phyloP scores from a whole-genome alignment of 2,888 invertebrate species.

The Plemyria rubiginata region DNA sequence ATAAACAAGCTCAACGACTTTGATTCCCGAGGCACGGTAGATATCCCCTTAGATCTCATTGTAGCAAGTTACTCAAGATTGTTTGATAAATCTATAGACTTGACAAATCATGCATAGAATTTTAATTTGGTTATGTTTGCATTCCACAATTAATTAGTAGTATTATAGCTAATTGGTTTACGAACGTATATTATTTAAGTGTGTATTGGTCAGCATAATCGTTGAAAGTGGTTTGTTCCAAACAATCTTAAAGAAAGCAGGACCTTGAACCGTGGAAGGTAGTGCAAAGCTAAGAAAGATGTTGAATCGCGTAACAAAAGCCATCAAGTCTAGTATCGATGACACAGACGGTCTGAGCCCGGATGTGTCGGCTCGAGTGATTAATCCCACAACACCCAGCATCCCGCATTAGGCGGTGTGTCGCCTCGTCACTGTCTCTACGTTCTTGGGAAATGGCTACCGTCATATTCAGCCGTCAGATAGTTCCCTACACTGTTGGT shows the following conservation, averaged over 20 bases:
- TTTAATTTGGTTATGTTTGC: no score
- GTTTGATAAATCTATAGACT: no score
- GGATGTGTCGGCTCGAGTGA: slow-evolving; percentile 12
- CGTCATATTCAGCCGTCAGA: not conserved
- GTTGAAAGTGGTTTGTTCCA: not conserved
- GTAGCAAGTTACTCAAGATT: no score
- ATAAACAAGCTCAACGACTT: no score
- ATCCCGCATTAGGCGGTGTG: slow-evolving; percentile 10
- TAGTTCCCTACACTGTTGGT: not conserved
- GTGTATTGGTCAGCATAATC: not conserved
- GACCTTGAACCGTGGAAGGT: not conserved
- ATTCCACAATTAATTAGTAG: no score
- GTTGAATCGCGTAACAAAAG: not conserved
- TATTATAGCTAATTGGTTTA: no score
- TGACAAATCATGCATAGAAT: no score
- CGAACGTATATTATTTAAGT: no score
- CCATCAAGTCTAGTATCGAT: not conserved
- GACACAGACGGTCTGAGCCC: slow-evolving; percentile 18
- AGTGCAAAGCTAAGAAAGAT: not conserved
- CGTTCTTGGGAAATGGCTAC: not conserved
- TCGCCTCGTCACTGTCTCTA: slow-evolving; percentile 1
- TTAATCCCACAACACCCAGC: slow-evolving; percentile 16
- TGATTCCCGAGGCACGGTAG: no score
- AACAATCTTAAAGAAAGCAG: not conserved
- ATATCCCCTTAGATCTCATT: no score